Percentiles rank a stretch among this genome's conserved stretches.
phyloP scores from a whole-genome alignment of 1,140 invertebrate genomes.

The Sitophilus oryzae region DNA sequence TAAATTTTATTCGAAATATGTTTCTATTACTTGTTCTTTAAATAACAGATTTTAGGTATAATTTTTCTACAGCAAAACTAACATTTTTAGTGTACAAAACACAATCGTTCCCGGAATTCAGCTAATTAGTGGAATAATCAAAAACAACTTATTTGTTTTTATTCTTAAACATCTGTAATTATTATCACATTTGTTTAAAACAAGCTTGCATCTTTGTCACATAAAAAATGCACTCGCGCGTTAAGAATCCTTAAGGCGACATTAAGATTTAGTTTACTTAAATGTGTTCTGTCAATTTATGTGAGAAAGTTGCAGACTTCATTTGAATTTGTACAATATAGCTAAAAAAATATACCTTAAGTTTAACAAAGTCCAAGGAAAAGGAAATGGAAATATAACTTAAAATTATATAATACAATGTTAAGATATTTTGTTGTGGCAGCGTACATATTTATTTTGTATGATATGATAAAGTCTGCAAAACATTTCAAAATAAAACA shows the following conservation, averaged over 20 bases:
- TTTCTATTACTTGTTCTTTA: neutral
- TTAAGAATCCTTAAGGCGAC: slow-evolving; percentile 10
- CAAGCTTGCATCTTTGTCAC: slow-evolving; percentile 9
- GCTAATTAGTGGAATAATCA: neutral
- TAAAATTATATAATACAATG: slow-evolving; percentile 23
- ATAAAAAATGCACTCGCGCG: slow-evolving; percentile 12
- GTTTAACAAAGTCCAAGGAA: slow-evolving; percentile 14
- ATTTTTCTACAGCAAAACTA: neutral
- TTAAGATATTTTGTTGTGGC: slow-evolving; percentile 14
- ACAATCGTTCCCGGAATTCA: no score
- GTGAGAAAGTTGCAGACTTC: slow-evolving; percentile 23
- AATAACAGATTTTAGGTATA: neutral
- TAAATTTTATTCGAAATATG: neutral
- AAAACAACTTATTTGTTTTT: neutral
- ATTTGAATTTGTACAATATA: slow-evolving; percentile 20
- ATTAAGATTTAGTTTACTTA: slow-evolving; percentile 12
- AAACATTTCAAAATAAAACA: no score
- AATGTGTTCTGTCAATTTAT: slow-evolving; percentile 18
- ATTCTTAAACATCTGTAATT: slow-evolving; percentile 8
- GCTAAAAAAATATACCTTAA: slow-evolving; percentile 19
- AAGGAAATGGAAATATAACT: slow-evolving; percentile 18
- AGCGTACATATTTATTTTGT: neutral
- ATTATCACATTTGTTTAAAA: slow-evolving; percentile 12
- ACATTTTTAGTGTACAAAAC: no score
- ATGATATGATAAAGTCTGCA: no score